phyloP scores from a whole-genome alignment of 2,113 vertebrate species.

The Anser brachyrhynchus region DNA sequence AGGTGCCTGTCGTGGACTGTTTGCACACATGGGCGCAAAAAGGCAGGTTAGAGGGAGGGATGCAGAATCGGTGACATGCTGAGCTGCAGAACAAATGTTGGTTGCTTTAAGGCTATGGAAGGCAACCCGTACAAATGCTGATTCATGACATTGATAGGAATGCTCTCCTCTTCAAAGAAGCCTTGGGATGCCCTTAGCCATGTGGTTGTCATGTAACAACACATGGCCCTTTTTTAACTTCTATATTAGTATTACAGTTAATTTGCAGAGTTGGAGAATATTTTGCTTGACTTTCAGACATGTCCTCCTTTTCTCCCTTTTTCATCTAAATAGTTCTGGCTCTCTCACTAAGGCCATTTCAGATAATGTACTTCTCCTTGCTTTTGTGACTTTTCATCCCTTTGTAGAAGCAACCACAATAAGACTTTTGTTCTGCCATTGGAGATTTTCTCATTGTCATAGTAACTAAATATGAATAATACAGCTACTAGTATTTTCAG shows the following conservation, averaged over 20 bases:
- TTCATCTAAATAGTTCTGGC: background rate
- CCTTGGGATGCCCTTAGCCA: background rate
- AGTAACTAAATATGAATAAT: background rate
- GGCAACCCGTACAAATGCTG: background rate
- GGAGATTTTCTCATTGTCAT: background rate
- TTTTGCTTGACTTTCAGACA: background rate
- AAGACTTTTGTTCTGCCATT: background rate
- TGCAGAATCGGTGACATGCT: background rate
- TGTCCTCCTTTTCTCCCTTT: background rate
- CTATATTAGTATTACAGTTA: background rate
- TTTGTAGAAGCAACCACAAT: background rate
- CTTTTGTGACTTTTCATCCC: background rate
- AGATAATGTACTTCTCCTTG: background rate
- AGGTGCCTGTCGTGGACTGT: background rate
- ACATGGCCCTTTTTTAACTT: background rate
- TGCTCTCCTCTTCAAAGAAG: background rate
- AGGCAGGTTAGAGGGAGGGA: background rate
- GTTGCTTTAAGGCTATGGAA: slow-evolving; percentile 17
- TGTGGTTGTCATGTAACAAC: background rate
- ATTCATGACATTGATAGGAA: background rate
- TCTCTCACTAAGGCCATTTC: background rate
- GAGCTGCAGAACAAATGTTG: background rate
- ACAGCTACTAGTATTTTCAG: background rate
- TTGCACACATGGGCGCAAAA: background rate
- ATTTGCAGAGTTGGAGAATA: background rate